Evolutionary conservation across 1,140 invertebrate genomes (phyloP).

Genomic region (Gryon sp.): DNA sequence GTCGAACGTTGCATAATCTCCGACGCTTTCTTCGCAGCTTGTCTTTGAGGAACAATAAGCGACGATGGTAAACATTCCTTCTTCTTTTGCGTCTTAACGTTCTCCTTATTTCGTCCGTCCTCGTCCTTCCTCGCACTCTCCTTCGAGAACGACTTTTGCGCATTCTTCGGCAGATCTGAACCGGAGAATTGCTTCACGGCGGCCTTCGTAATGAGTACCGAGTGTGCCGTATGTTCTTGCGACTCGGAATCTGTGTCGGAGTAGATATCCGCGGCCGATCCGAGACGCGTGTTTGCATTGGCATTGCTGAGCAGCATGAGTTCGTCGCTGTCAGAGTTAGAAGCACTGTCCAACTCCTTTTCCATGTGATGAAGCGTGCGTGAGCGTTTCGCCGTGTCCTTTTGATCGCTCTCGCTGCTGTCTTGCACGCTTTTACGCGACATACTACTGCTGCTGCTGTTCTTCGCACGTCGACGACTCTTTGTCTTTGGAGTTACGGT

Average conservation of each 20-base stretch:
- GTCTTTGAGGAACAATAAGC: conserved; percentile 93
- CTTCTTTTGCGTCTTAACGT: conserved; percentile 80
- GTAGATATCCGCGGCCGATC: conserved; percentile 83
- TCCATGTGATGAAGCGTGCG: conserved; percentile 85
- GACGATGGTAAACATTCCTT: conserved; percentile 86
- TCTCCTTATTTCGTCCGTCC: conserved; percentile 80
- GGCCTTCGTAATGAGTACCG: conserved; percentile 86
- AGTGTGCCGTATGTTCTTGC: conserved; percentile 80
- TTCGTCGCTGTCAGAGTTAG: conserved; percentile 88
- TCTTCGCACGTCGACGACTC: conserved; percentile 72
- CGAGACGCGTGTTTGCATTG: conserved; percentile 68
- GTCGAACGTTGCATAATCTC: conserved; percentile 86
- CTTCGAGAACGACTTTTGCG: conserved; percentile 70
- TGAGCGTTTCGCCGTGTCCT: conserved; percentile 74
- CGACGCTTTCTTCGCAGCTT: conserved; percentile 93
- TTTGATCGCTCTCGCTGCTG: conserved; percentile 71
- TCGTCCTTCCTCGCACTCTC: conserved; percentile 64
- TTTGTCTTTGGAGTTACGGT: conserved; percentile 64
- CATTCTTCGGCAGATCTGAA: conserved; percentile 71
- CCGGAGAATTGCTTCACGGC: conserved; percentile 89
- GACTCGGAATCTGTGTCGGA: conserved; percentile 87
- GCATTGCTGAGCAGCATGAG: conserved; percentile 82
- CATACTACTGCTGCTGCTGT: conserved; percentile 68
- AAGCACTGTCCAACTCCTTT: conserved; percentile 81
- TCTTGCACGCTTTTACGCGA: conserved; percentile 64